Conservation (phyloP, 2,797 vertebrate genomes). For the Pogoniulus pusillus region DNA sequence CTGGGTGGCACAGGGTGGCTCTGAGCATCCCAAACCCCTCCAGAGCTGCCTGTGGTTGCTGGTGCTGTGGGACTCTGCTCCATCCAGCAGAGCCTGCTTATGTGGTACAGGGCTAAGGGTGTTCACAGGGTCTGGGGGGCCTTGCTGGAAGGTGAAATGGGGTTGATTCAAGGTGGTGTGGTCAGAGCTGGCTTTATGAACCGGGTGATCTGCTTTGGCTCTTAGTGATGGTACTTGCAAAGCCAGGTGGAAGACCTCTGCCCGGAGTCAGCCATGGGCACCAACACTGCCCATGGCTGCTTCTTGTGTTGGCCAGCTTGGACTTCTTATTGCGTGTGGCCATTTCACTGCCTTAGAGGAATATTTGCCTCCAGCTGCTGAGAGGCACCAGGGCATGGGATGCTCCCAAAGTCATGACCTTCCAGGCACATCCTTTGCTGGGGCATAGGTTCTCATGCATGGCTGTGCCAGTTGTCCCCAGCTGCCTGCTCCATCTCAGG, state of each 20-base stretch:
- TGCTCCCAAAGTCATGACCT: not conserved
- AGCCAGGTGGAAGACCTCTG: not conserved
- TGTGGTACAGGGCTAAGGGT: rapidly evolving
- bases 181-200: not conserved
- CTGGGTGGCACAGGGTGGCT: not conserved
- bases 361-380: not conserved
- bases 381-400: not conserved
- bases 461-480: not conserved
- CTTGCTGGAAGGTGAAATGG: not conserved
- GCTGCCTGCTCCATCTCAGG: not conserved
- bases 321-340: not conserved
- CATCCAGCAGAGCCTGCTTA: not conserved
- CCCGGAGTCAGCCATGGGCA: rapidly evolving
- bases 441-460: rapidly evolving
- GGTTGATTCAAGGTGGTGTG: not conserved
- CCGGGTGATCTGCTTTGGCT: rapidly evolving
- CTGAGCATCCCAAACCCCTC: not conserved
- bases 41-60: rapidly evolving
- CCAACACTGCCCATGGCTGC: rapidly evolving
- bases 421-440: not conserved
- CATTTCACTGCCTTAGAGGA: not conserved
- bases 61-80: not conserved
- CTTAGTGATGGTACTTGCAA: rapidly evolving
- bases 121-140: too few species aligned
- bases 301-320: not conserved